A percentile compares a stretch with the other conserved stretches of the same genome.
These are phyloP conservation scores for Electrona antarctica DNA, from an alignment of 2,113 vertebrate genomes.

Conservation along the genomic window DNA sequence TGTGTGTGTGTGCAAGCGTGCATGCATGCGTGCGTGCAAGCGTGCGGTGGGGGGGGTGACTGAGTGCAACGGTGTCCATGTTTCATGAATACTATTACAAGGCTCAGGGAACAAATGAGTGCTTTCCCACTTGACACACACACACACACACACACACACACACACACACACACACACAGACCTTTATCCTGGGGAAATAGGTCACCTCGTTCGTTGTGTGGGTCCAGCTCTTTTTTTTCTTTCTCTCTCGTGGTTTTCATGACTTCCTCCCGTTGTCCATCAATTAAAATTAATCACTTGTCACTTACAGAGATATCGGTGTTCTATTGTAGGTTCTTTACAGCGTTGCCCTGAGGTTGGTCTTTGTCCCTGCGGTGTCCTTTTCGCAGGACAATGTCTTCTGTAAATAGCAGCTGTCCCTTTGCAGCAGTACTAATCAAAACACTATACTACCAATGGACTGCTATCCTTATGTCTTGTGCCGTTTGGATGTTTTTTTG, in stretches of 20 bases:
- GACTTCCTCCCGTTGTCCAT: neutral
- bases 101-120: slow-evolving; percentile 69
- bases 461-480: too few relatives aligned
- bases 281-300: neutral
- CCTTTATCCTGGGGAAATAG: slow-evolving; percentile 65
- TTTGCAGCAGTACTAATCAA: neutral
- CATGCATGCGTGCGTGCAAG: neutral
- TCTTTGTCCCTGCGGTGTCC: neutral
- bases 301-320: too few relatives aligned
- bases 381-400: neutral
- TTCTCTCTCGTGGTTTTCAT: neutral
- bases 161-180: slow-evolving; percentile 20
- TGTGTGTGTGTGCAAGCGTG: slow-evolving; percentile 1
- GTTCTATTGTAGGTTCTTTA: neutral
- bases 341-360: too few relatives aligned
- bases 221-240: slow-evolving; percentile 14
- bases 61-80: slow-evolving; percentile 40
- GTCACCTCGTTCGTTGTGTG: slow-evolving; percentile 62
- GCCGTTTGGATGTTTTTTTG: too few relatives aligned
- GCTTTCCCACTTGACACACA: slow-evolving; percentile 46
- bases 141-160: slow-evolving; percentile 38
- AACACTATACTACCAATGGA: neutral
- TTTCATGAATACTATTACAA: slow-evolving; percentile 76
- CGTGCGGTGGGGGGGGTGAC: neutral
- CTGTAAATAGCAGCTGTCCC: too few relatives aligned